Conservation (phyloP, 2,888 invertebrate species). For the Artemia sinica region DNA sequence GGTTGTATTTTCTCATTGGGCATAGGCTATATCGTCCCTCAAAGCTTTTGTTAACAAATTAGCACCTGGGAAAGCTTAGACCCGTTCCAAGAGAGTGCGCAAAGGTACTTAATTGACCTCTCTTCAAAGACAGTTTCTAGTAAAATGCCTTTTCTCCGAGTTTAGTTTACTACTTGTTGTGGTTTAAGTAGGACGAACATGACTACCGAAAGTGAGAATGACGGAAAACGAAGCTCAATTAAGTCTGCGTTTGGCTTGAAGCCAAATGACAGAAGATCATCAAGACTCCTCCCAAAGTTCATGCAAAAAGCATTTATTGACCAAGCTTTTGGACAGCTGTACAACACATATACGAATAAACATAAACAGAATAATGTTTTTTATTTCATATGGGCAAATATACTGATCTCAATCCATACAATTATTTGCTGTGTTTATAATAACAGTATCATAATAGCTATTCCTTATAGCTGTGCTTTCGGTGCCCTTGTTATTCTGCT, state of each 20-base stretch:
- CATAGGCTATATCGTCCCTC: no score
- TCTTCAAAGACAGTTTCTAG: no score
- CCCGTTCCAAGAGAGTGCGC: no score
- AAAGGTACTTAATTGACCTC: no score
- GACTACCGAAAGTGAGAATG: no score
- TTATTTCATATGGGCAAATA: conserved; percentile 9
- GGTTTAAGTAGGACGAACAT: no score
- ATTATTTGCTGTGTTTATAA: not conserved
- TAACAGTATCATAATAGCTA: not conserved
- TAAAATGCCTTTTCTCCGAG: no score
- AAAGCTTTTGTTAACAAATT: no score
- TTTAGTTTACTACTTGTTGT: no score
- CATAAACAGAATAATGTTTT: conserved; percentile 1
- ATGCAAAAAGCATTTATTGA: conserved; percentile 11
- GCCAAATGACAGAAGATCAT: not conserved
- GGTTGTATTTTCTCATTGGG: no score
- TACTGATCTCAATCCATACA: not conserved
- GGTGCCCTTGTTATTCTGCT: not conserved
- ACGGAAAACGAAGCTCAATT: not conserved
- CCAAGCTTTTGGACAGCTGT: conserved; percentile 2
- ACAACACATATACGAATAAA: conserved; percentile 1
- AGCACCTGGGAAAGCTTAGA: no score
- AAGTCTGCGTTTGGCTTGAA: not conserved
- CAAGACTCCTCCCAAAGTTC: not conserved
- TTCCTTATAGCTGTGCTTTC: not conserved